Conservation (phyloP, 2,888 invertebrate genomes). For the Hipparchia sbordonii region DNA sequence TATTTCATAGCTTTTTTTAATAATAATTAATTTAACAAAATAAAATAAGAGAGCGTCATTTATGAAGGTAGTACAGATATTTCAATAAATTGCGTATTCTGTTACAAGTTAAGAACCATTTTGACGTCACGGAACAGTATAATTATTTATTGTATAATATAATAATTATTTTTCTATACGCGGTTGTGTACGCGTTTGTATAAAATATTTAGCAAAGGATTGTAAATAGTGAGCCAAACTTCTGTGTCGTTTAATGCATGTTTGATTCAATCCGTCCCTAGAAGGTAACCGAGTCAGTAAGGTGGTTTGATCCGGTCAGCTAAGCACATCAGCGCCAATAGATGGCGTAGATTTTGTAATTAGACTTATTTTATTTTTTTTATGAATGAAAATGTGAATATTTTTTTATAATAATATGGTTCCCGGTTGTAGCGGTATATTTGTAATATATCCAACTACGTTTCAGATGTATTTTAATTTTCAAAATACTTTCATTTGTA, state of each 20-base stretch:
- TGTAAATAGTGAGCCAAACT: conserved; percentile 47
- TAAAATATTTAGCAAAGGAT: conserved; percentile 43
- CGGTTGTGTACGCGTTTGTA: conserved; percentile 7
- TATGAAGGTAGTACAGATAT: not conserved
- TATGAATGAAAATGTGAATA: too few relatives aligned
- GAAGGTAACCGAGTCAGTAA: conserved; percentile 48
- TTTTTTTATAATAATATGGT: too few relatives aligned
- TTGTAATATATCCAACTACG: too few relatives aligned
- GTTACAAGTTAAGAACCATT: not conserved
- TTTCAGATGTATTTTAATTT: too few relatives aligned
- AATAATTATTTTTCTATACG: conserved; percentile 6
- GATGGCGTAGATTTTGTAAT: too few relatives aligned
- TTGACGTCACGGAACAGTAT: not conserved
- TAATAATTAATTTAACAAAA: conserved; percentile 3
- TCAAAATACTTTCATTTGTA: too few relatives aligned
- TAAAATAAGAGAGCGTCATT: not conserved
- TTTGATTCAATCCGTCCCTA: conserved; percentile 75
- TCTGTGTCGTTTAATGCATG: conserved; percentile 45
- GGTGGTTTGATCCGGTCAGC: too few relatives aligned
- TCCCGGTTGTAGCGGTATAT: too few relatives aligned
- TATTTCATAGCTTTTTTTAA: conserved; percentile 14
- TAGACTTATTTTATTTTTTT: too few relatives aligned
- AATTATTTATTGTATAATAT: not conserved
- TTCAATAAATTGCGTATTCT: not conserved
- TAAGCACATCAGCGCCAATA: too few relatives aligned